A percentile compares a stretch with the other conserved stretches of the same genome.
These are phyloP conservation scores for Atractosteus spatula DNA, from an alignment of 2,113 vertebrate species.

Conservation along the genomic window DNA sequence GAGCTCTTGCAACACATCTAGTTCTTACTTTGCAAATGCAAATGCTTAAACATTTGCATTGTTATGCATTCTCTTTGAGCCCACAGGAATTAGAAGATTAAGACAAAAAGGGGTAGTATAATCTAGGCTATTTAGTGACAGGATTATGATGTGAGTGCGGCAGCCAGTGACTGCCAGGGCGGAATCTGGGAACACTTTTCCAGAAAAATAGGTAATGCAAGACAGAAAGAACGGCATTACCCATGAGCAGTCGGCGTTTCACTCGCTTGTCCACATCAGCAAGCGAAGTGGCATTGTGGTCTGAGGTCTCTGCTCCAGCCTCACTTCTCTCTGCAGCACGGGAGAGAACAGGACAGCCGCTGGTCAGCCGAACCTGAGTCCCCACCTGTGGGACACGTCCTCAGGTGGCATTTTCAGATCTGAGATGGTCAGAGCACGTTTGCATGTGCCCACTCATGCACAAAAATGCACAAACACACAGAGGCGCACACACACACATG, in stretches of 20 bases:
- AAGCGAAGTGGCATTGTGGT: conserved; percentile 78
- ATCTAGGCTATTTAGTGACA: no score
- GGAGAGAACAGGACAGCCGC: conserved; percentile 2
- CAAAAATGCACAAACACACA: conserved; percentile 6
- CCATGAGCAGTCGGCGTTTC: conserved; percentile 92
- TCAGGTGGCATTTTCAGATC: no score
- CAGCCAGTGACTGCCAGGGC: neutral
- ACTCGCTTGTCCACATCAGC: conserved; percentile 91
- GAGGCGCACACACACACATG: neutral
- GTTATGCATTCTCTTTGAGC: no score
- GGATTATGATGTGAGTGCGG: neutral
- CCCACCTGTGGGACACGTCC: neutral
- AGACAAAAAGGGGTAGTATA: neutral
- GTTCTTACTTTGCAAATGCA: no score
- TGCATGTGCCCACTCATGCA: neutral
- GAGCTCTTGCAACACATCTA: no score
- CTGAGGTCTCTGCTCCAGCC: conserved; percentile 61
- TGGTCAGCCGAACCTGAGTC: neutral
- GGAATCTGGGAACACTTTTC: neutral
- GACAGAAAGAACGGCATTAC: conserved; percentile 57
- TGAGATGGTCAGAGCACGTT: neutral
- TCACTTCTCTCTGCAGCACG: conserved; percentile 79
- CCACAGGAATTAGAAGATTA: no score
- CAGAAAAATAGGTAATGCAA: neutral
- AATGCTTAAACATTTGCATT: no score